Evolutionary conservation across 1,140 invertebrate species (phyloP), one percentile per base, ranked within the genome.

Genomic region (Adoxophyes honmai): DNA sequence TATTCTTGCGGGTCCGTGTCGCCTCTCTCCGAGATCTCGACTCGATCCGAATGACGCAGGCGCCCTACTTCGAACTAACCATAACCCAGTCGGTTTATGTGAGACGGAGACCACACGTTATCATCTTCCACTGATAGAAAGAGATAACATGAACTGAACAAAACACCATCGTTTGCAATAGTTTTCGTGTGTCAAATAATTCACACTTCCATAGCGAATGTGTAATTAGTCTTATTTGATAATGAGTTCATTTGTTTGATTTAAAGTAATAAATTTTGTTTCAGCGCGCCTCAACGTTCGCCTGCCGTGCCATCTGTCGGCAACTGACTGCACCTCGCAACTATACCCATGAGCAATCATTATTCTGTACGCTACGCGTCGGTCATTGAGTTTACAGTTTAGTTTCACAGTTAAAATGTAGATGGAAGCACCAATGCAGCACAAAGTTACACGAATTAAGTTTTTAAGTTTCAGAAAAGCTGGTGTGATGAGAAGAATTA

Each of bases 11-110:
- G 74, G 78, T 78, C 78, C 82, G 82, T 84, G 70, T 84, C 75
- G 72, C 77, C 77, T 78, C 84, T 87, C 79, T 77, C 75, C 73
- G 74, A 86, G 79, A 86, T 86, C 74, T 82, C 73, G 68, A 76
- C 75, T 79, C 80, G 69, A 67, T 73, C 60, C 73, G 68, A 62
- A 69, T 71, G 68, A 76, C 66, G 66, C 75, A 76, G 63, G 55
- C 82, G 82, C 82, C 82, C 84, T 87, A 87, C 84, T 86, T 87
- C 76, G 65, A 73, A 28, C 21, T 28, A 21, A 48, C 42, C 68
- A 64, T 68, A 82, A 77, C 81, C n/a, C 68, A 74, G 72, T 81
- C 67, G 68, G n/a, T 66, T 68, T 70, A 70, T 64, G 70, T 66
- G 57, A 61, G 75, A 85, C 60, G 78, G 81, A 82, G 75, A 85